Evolutionary conservation across 2,113 vertebrate species (phyloP).

Genomic region (Leptocoma aspasia): DNA sequence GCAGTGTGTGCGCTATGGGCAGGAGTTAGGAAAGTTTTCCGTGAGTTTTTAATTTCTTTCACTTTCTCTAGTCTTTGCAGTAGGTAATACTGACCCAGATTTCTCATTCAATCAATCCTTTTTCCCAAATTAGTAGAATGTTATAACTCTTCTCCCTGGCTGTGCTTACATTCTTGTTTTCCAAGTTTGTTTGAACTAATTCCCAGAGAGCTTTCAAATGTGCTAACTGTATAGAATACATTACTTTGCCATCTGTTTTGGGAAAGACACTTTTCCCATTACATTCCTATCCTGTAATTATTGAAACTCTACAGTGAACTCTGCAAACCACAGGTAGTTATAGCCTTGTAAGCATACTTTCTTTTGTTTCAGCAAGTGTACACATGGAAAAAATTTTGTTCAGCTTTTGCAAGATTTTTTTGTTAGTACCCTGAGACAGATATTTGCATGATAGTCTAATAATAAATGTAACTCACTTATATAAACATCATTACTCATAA

Average conservation of each 20-base stretch:
- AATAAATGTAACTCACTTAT: not conserved
- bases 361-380: not conserved
- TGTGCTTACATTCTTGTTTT: constrained; percentile 15
- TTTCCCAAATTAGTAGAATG: not conserved
- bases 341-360: not conserved
- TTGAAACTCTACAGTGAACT: not conserved
- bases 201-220: not conserved
- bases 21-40: not conserved
- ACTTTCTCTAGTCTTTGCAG: not conserved
- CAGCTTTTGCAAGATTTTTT: not conserved
- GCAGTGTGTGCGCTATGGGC: fast-evolving
- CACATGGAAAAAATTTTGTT: not conserved
- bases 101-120: not conserved
- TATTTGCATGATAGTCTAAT: not conserved
- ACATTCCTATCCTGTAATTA: not conserved
- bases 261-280: constrained; percentile 27
- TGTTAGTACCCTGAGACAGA: not conserved
- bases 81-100: not conserved
- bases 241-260: constrained; percentile 21
- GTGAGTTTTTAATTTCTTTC: not conserved
- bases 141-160: not conserved
- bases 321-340: not conserved
- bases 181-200: constrained; percentile 40
- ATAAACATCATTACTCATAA: not conserved
- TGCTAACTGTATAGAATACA: constrained; percentile 42